phyloP scores from a whole-genome alignment of 2,888 invertebrate genomes.

The Willowsia nigromaculata region DNA sequence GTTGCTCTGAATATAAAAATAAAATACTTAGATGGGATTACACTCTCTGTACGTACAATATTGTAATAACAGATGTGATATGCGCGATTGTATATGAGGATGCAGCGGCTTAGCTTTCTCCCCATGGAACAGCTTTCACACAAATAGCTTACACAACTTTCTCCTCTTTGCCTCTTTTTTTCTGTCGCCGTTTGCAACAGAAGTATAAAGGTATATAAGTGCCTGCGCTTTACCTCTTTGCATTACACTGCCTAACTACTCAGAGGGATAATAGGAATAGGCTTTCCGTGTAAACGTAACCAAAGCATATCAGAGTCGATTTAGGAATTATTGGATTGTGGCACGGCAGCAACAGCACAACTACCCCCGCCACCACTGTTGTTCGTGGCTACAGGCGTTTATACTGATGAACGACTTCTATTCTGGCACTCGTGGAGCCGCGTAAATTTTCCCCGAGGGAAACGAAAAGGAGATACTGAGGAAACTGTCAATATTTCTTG shows the following conservation, averaged over 20 bases:
- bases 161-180: neutral
- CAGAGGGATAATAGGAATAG: slow-evolving; percentile 4
- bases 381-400: slow-evolving; percentile 58
- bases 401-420: slow-evolving; percentile 68
- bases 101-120: slow-evolving; percentile 22
- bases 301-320: slow-evolving; percentile 43
- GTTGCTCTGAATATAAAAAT: neutral
- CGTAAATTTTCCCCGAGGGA: slow-evolving; percentile 72
- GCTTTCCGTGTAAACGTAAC: slow-evolving; percentile 39
- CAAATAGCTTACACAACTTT: slow-evolving; percentile 23
- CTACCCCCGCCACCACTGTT: slow-evolving; percentile 21
- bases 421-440: slow-evolving; percentile 69
- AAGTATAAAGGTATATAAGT: neutral
- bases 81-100: neutral
- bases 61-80: neutral
- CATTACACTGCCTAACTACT: too few species aligned
- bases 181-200: neutral
- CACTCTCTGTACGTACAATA: neutral
- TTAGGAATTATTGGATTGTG: slow-evolving; percentile 68
- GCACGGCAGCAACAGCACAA: slow-evolving; percentile 24
- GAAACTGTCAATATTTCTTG: slow-evolving; percentile 69
- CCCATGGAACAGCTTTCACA: slow-evolving; percentile 24
- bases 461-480: slow-evolving; percentile 46
- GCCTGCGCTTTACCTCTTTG: neutral
- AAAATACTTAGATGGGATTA: neutral